Evolutionary conservation across 2,888 invertebrate species (phyloP).

Genomic region (Orthosia gothica): DNA sequence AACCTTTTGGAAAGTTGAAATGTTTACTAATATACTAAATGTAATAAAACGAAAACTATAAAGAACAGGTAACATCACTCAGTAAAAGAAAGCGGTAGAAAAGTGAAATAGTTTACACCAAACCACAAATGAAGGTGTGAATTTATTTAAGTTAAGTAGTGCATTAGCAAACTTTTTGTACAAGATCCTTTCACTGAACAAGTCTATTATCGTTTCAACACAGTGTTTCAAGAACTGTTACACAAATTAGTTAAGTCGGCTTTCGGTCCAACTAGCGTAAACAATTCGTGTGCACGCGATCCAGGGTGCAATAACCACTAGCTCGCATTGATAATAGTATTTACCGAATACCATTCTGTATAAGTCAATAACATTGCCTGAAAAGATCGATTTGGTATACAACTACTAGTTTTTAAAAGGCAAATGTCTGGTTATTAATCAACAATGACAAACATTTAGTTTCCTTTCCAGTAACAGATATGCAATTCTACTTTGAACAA

Average conservation of each 20-base stretch:
- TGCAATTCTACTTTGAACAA: conserved; percentile 45
- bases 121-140: conserved; percentile 37
- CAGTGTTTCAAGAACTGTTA: conserved; percentile 58
- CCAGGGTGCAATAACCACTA: conserved; percentile 66
- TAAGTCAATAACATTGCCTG: conserved; percentile 21
- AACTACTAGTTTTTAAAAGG: conserved; percentile 5
- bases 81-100: conserved; percentile 17
- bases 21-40: not conserved
- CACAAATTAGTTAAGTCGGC: conserved; percentile 66
- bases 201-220: conserved; percentile 57
- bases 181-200: conserved; percentile 45
- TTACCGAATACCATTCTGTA: conserved; percentile 24
- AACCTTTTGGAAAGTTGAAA: not conserved
- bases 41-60: not conserved
- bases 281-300: conserved; percentile 71
- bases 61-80: conserved; percentile 8
- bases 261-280: conserved; percentile 59
- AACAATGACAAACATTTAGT: conserved; percentile 27
- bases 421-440: conserved; percentile 34
- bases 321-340: conserved; percentile 52
- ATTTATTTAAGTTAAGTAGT: conserved; percentile 45
- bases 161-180: conserved; percentile 55
- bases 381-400: conserved; percentile 24
- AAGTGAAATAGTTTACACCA: conserved; percentile 38
- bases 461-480: conserved; percentile 17